Evolutionary conservation across 2,888 invertebrate genomes (phyloP), one percentile per base, ranked within the genome.

Genomic region (Stomorhina lunata): DNA sequence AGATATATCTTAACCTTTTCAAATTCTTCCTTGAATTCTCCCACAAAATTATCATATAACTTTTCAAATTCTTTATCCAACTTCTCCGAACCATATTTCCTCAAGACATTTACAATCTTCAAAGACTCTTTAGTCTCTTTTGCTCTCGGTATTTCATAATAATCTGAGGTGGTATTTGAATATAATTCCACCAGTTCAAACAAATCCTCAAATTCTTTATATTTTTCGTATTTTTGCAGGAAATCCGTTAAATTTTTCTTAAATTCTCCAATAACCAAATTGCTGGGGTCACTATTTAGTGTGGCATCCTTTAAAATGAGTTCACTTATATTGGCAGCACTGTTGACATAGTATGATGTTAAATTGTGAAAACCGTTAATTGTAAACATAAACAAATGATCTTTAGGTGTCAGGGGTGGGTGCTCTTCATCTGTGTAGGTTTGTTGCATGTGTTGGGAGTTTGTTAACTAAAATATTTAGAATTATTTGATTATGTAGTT

Each of bases 31-130:
- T 43, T 43, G 17, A 79, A 75, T 2, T 5, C 40, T 1, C 2
- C 1, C 1, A 7, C 55, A 9, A 59, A 78, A 75, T 29, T 27
- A 22, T 29, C 69, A 34, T 22, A 59, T 43, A 32, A 79, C 40
- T 40, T 15, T 15, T 5, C 40, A 15, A 40, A 40, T 40, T 15
- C 4, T 2, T 40, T 9, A 40, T 75, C 55, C 53, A 80, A 61
- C 15, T 83, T 27, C 29, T 80, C 72, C 6, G 76, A 68, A 10
- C 76, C 83, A 34, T 76, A 66, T 63, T 71, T 59, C 25, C 50
- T 37, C 66, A 76, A 29, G 61, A 37, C 1, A 22, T 72, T 22
- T 66, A 32, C 29, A 43, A 53, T 43, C 66, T 55, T 4, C 32
- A 22, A 9, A 1, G 7, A 29, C 4, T 55, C 53, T 6, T n/a